A percentile compares a stretch with the other conserved stretches of the same genome.
phyloP scores from a whole-genome alignment of 1,140 invertebrate species.

The Battus philenor region DNA sequence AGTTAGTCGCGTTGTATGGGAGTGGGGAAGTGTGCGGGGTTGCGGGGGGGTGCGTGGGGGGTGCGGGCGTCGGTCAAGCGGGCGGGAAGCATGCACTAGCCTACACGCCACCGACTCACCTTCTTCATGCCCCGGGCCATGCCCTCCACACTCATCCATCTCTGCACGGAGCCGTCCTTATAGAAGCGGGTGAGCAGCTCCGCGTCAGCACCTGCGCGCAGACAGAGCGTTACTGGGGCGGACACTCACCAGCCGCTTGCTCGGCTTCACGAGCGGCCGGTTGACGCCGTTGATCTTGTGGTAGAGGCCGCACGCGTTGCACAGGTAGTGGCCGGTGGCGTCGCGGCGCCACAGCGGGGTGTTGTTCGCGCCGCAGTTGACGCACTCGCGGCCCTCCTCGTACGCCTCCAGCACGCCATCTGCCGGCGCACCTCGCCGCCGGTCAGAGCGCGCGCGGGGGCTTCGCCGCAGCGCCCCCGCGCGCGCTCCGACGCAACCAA shows the following conservation, averaged over 20 bases:
- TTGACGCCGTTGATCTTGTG: constrained; percentile 98
- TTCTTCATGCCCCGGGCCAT: constrained; percentile 73
- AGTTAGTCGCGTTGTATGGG: too few species aligned
- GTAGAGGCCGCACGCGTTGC: constrained; percentile 98
- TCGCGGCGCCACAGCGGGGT: constrained; percentile 97
- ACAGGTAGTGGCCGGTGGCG: constrained; percentile 97
- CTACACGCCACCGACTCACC: constrained; percentile 74
- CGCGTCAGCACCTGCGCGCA: constrained; percentile 65
- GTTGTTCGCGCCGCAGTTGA: constrained; percentile 97
- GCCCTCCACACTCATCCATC: constrained; percentile 71
- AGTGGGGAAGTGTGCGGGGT: constrained; percentile 26
- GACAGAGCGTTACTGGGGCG: constrained; percentile 37
- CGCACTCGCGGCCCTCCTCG: constrained; percentile 94
- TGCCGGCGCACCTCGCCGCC: constrained; percentile 47
- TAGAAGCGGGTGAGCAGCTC: constrained; percentile 71
- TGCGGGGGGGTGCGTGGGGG: constrained; percentile 19
- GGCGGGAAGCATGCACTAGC: constrained; percentile 58
- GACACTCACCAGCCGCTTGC: constrained; percentile 89
- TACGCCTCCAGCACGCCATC: constrained; percentile 88
- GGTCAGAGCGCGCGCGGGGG: neutral
- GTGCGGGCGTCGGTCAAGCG: constrained; percentile 19
- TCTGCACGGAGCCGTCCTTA: constrained; percentile 71
- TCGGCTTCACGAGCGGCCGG: constrained; percentile 91
- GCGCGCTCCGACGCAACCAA: too few species aligned
- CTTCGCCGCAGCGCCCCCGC: too few species aligned